Base-by-base conservation (phyloP, 2,888 invertebrate species). In the Drosophila acutilabella region DNA sequence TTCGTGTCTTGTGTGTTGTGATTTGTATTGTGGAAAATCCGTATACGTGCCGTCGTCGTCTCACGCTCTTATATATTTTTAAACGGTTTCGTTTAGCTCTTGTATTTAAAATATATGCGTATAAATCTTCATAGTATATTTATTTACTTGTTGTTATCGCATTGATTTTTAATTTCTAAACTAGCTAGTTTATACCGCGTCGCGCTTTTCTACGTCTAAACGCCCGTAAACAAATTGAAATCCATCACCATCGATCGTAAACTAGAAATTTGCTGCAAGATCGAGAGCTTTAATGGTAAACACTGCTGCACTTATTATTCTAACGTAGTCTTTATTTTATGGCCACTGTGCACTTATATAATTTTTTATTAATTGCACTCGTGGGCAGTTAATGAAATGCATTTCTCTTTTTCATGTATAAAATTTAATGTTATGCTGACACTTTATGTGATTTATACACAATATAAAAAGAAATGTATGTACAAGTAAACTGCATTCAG, bases 271-370 rank as follows among this genome's bases (percentile, higher is more conserved):
- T 64, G 57, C 54, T 64, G 62, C 64, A 50, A 78, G 82, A 76
- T 82, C 67, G 80, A 52, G 70, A 87, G 77, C 57, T 64, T 83
- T 83, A 87, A 83, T 83, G 82, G 82, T 87, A 84, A 83, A 79
- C 82, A 81, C 33, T 54, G 54, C 26, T 65, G 78, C 50, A 64
- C 14, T 56, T 18, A 42, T 54, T 54, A 54, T 33, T 42, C 18
- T 33, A 33, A n/a, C 10, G 40, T 41, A 48, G 26, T 67, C 6
- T 42, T 40, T 44, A 30, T 11, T 56, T 40, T 26, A 53, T 38
- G 20, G 54, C 13, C 13, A 36, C 45, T 42, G 42, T 70, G 58
- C 74, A 79, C 69, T 81, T 83, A 87, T 75, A 87, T 83, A 83
- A 83, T 38, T 3, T 64, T 87, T 64, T 81, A 81, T 71, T 67